phyloP scores from a whole-genome alignment of 2,888 invertebrate species.

The Agonopterix alstromeriana region DNA sequence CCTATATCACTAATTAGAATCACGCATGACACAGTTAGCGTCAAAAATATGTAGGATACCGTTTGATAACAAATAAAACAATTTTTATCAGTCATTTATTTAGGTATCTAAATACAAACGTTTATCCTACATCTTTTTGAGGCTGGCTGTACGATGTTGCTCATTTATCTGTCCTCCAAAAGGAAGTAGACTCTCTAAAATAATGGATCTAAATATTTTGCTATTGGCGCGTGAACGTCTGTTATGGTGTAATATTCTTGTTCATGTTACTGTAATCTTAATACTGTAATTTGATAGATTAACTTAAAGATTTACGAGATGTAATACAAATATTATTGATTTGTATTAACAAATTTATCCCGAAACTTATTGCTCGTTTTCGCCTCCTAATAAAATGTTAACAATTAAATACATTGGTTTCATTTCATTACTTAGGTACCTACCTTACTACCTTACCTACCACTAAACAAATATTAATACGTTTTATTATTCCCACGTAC shows the following conservation, averaged over 20 bases:
- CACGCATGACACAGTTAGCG: too few species aligned
- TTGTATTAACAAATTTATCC: conserved; percentile 71
- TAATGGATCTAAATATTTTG: conserved; percentile 29
- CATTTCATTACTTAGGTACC: conserved; percentile 17
- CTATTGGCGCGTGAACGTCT: conserved; percentile 51
- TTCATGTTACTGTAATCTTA: conserved; percentile 75
- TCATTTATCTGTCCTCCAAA: too few species aligned
- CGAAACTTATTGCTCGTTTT: conserved; percentile 75
- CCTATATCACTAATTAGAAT: too few species aligned
- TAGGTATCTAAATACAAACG: too few species aligned
- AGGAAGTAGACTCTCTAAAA: background rate
- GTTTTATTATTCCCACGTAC: background rate
- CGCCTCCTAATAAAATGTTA: conserved; percentile 78
- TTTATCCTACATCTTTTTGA: too few species aligned
- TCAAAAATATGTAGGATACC: too few species aligned
- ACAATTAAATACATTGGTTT: conserved; percentile 52
- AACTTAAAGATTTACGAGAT: conserved; percentile 60
- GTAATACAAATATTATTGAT: conserved; percentile 67
- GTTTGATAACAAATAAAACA: too few species aligned
- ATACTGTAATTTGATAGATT: conserved; percentile 69
- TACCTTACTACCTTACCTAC: background rate
- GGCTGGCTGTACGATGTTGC: too few species aligned
- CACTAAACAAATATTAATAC: background rate
- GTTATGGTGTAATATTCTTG: conserved; percentile 63
- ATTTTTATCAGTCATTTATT: too few species aligned